phyloP scores from a whole-genome alignment of 2,113 vertebrate species.

The Ursus arctos region DNA sequence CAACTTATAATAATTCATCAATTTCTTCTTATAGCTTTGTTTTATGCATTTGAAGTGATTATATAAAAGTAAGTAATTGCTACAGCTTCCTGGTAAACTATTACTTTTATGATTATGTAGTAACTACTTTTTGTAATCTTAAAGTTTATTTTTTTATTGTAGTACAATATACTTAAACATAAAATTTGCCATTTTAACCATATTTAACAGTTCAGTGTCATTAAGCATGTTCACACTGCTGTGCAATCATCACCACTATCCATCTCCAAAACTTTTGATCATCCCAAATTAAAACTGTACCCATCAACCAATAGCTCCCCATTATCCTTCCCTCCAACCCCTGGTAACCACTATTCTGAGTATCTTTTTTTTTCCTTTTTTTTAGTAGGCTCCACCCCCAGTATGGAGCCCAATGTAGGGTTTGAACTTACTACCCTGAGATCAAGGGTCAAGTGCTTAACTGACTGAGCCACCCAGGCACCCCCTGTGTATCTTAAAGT shows the following conservation, averaged over 20 bases:
- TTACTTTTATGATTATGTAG: not conserved
- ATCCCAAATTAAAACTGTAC: not conserved
- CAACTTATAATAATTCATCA: not conserved
- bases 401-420: not conserved
- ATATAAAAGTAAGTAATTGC: not conserved
- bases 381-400: not conserved
- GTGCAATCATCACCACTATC: not conserved
- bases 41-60: slow-evolving; percentile 35
- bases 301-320: not conserved
- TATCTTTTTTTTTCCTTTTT: not conserved
- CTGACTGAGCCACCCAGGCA: not conserved
- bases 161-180: not conserved
- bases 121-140: not conserved
- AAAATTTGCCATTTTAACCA: not conserved
- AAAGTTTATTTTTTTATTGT: slow-evolving; percentile 30
- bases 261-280: not conserved
- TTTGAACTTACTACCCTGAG: not conserved
- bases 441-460: not conserved
- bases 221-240: not conserved
- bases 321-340: not conserved
- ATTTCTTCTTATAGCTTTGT: not conserved
- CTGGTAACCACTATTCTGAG: not conserved
- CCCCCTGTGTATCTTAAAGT: not conserved
- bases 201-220: not conserved
- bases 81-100: not conserved